A percentile compares a stretch with the other conserved stretches of the same genome.
Conservation (phyloP, 2,888 invertebrate genomes). For the Chymomyza fuscimana region DNA sequence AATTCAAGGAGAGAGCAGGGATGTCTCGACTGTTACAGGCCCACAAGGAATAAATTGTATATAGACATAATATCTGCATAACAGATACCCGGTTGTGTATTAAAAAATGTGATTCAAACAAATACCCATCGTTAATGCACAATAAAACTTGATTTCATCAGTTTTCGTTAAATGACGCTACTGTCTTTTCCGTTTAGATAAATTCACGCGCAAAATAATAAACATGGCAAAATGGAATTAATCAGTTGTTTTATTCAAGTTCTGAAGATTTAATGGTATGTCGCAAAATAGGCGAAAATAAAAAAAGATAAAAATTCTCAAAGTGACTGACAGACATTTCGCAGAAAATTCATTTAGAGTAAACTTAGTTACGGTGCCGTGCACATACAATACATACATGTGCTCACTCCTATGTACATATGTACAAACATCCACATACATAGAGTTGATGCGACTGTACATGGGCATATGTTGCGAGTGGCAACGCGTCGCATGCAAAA, state of each 20-base stretch:
- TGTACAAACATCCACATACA: not conserved
- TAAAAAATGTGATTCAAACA: too few species aligned
- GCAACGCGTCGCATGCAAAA: constrained; percentile 23
- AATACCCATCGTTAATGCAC: too few species aligned
- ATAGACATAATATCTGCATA: too few species aligned
- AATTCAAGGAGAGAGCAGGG: too few species aligned
- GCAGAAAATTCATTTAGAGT: constrained; percentile 21
- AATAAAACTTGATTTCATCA: too few species aligned
- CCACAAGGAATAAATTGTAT: too few species aligned
- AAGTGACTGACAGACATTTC: constrained; percentile 39
- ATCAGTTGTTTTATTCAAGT: not conserved
- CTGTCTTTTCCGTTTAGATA: too few species aligned
- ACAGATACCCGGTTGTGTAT: too few species aligned
- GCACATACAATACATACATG: constrained; percentile 13
- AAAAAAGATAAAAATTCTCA: not conserved
- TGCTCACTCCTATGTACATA: too few species aligned
- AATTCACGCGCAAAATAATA: too few species aligned
- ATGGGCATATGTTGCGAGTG: not conserved
- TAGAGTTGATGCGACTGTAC: not conserved
- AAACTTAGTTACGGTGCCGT: constrained; percentile 31
- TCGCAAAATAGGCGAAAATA: not conserved
- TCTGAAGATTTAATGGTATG: not conserved
- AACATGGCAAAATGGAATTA: not conserved
- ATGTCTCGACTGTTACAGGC: too few species aligned
- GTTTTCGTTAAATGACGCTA: too few species aligned